Conservation (phyloP, 1,140 invertebrate genomes). For the Gryon sp. region DNA sequence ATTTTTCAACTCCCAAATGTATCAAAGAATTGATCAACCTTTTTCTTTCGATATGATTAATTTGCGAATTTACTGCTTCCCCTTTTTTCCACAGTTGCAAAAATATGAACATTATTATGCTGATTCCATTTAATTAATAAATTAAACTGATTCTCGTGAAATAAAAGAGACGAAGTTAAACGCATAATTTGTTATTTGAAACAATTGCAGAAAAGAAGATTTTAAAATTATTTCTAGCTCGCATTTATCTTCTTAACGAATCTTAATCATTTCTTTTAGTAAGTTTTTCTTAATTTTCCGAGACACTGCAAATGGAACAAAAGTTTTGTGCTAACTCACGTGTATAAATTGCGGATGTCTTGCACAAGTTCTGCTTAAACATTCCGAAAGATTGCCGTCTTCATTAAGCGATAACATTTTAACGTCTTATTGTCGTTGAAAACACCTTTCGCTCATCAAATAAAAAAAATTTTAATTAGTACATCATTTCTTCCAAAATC, state of each 20-base stretch:
- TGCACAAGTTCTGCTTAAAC: slow-evolving; percentile 31
- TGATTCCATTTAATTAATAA: too few relatives aligned
- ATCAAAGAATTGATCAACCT: too few relatives aligned
- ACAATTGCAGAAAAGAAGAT: not conserved
- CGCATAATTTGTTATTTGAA: too few relatives aligned
- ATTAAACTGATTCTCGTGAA: too few relatives aligned
- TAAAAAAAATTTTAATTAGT: not conserved
- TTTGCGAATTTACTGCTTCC: too few relatives aligned
- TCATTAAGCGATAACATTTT: slow-evolving; percentile 26
- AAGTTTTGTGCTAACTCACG: slow-evolving; percentile 26
- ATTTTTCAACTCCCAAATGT: too few relatives aligned
- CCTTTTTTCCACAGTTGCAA: too few relatives aligned
- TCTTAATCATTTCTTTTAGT: not conserved
- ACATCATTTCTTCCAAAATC: not conserved
- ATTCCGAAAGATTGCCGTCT: slow-evolving; percentile 28
- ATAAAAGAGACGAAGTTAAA: too few relatives aligned
- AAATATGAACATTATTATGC: too few relatives aligned
- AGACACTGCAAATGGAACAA: slow-evolving; percentile 19
- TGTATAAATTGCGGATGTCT: slow-evolving; percentile 24
- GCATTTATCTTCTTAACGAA: not conserved
- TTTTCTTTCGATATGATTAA: too few relatives aligned
- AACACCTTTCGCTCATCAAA: not conserved
- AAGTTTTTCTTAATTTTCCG: slow-evolving; percentile 3
- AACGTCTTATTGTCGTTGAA: slow-evolving; percentile 10
- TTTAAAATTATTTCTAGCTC: not conserved